phyloP scores from a whole-genome alignment of 2,888 invertebrate genomes.

The Drepana falcataria region DNA sequence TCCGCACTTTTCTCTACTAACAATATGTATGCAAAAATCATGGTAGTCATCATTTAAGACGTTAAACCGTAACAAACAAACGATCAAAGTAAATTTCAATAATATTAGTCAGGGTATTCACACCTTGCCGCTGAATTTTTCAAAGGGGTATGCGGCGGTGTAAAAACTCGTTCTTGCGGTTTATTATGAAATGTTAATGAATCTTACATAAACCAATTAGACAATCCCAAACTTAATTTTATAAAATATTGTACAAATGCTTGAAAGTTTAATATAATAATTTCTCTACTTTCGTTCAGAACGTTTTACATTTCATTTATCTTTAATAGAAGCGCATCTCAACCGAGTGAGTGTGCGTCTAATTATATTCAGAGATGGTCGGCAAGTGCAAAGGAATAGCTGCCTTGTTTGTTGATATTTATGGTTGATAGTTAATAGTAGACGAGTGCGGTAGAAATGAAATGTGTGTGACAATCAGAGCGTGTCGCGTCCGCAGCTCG shows the following conservation, averaged over 20 bases:
- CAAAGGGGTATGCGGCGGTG: no score
- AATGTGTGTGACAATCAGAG: conserved; percentile 67
- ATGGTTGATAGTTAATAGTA: conserved; percentile 44
- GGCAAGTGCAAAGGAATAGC: conserved; percentile 35
- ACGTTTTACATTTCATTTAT: conserved; percentile 56
- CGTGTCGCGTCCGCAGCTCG: conserved; percentile 55
- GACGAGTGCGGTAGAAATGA: conserved; percentile 58
- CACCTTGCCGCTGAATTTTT: no score
- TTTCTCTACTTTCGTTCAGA: conserved; percentile 66
- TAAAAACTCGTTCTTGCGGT: no score
- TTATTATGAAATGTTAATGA: no score
- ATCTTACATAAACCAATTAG: no score
- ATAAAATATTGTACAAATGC: not conserved
- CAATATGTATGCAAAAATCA: no score
- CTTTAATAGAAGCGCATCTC: conserved; percentile 49
- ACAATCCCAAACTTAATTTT: no score
- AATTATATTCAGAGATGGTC: conserved; percentile 50
- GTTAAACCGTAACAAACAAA: no score
- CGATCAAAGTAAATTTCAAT: no score
- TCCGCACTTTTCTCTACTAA: no score
- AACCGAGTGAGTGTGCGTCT: conserved; percentile 49
- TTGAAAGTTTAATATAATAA: conserved; percentile 38
- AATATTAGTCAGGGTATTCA: no score
- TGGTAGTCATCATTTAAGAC: no score
- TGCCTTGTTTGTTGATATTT: conserved; percentile 46